phyloP scores from a whole-genome alignment of 2,888 invertebrate genomes.

The Didymodactylos carnosus region DNA sequence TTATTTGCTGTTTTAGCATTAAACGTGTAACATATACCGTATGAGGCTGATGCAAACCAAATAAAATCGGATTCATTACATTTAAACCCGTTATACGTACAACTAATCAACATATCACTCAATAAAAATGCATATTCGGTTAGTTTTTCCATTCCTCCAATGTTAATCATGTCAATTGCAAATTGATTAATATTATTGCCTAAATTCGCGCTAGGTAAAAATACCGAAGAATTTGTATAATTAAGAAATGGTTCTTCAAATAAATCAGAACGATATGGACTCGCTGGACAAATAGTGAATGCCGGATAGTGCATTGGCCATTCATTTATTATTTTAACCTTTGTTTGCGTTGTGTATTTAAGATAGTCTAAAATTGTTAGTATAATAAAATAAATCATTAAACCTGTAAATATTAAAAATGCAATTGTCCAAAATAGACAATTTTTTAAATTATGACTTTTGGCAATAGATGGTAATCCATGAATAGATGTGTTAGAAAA shows the following conservation, averaged over 20 bases:
- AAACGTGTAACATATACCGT: neutral
- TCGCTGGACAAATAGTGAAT: neutral
- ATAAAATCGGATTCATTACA: neutral
- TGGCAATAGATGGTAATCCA: slow-evolving; percentile 4
- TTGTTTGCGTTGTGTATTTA: neutral
- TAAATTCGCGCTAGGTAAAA: neutral
- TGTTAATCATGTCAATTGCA: too few relatives aligned
- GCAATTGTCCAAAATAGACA: neutral
- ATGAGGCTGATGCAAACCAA: neutral
- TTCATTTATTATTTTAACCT: neutral
- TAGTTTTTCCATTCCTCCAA: too few relatives aligned
- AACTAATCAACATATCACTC: neutral
- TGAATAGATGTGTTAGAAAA: neutral
- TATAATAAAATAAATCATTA: neutral
- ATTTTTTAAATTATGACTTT: neutral
- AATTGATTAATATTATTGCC: neutral
- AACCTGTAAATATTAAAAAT: neutral
- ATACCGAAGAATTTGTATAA: neutral
- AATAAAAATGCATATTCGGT: neutral
- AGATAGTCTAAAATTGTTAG: neutral
- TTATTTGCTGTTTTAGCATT: too few relatives aligned
- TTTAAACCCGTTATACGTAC: neutral
- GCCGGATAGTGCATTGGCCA: neutral
- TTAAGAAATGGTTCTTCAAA: neutral
- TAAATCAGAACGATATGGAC: neutral